Conservation (phyloP, 1,140 invertebrate genomes). For the Drosophila lacteicornis region DNA sequence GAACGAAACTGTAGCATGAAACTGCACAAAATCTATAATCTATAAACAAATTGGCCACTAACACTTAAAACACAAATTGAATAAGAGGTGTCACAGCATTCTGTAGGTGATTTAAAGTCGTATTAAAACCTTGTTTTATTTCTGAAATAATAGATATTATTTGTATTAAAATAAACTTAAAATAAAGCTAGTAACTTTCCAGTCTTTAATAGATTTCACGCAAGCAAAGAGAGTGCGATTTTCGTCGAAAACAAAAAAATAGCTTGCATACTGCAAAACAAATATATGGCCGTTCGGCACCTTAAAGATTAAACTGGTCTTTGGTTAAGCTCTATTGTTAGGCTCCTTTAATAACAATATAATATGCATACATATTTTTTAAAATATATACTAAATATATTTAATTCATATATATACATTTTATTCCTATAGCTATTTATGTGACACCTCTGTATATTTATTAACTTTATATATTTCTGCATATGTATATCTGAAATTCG, state of each 20-base stretch:
- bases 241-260: no score
- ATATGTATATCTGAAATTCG: conserved; percentile 67
- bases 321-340: not conserved
- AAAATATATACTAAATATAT: no score
- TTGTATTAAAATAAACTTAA: not conserved
- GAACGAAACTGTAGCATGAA: conserved; percentile 51
- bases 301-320: not conserved
- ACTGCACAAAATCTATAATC: conserved; percentile 48
- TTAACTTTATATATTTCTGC: conserved; percentile 13
- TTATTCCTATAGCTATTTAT: not conserved
- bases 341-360: no score
- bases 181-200: not conserved
- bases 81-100: conserved; percentile 1
- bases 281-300: no score
- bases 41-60: conserved; percentile 14
- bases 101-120: not conserved
- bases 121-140: not conserved
- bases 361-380: no score
- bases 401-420: no score
- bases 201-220: not conserved
- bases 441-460: conserved; percentile 18
- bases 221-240: no score
- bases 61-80: conserved; percentile 3
- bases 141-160: not conserved
- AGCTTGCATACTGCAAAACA: no score